Evolutionary conservation across 1,140 invertebrate genomes (phyloP).

Genomic region (Caenorhabditis elegans): DNA sequence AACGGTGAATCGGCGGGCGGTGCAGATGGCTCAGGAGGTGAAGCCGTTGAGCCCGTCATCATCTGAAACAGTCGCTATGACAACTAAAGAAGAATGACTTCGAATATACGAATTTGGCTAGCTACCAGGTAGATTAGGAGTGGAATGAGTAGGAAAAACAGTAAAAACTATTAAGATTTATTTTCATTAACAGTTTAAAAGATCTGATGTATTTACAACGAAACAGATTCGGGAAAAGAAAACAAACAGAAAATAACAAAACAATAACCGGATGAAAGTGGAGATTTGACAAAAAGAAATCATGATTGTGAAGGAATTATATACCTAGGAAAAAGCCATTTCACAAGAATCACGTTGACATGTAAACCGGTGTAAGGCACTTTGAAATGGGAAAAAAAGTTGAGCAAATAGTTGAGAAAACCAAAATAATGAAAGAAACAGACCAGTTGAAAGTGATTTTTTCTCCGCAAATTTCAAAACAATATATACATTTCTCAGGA

Average conservation of each 20-base stretch:
- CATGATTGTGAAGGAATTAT: background rate
- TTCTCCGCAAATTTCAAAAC: too few species aligned
- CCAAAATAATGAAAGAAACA: too few species aligned
- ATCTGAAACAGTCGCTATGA: background rate
- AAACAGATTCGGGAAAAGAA: background rate
- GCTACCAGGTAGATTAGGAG: background rate
- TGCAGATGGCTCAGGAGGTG: constrained; percentile 1
- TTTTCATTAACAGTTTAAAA: background rate
- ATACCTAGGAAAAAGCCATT: constrained; percentile 7
- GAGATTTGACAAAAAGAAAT: background rate
- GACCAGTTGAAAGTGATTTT: too few species aligned
- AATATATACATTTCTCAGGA: too few species aligned
- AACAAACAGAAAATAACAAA: background rate
- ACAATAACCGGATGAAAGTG: background rate
- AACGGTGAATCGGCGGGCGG: background rate
- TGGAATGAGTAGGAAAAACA: background rate
- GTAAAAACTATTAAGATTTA: background rate
- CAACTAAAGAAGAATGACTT: background rate
- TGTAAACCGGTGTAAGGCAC: background rate
- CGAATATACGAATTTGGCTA: background rate
- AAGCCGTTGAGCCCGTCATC: background rate
- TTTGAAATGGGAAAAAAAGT: background rate
- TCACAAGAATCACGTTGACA: background rate
- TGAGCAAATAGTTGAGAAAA: too few species aligned
- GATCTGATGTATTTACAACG: background rate